Base-by-base conservation (phyloP, 2,113 vertebrate genomes). In the Nesoenas mayeri region DNA sequence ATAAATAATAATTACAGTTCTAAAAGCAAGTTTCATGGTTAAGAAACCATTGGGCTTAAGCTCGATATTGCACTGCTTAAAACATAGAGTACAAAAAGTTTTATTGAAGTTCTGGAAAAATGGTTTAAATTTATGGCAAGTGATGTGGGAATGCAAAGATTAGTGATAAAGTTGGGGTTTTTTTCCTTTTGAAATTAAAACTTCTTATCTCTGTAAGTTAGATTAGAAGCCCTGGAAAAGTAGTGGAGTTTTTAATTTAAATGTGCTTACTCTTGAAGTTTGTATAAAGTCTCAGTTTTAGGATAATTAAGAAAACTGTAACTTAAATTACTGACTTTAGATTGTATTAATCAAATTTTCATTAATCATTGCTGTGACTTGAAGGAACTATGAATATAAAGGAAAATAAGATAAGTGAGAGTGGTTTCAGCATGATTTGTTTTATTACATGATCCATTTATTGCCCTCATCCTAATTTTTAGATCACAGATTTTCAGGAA, bases 401-500 rank as follows among this genome's bases (percentile, higher is more conserved):
- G 47, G 34, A 91, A 93, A 92, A 62, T 38, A 84, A 70, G 42
- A 84, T 64, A 54, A 86, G 73, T 79, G 44, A 81, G 64, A 62
- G 11, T 74, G 32, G 32, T 85, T 95, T 91, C 18, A 24, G 14
- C 81, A 80, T 84, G 69, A 60, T 77, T 89, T 0, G 4, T 62
- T 95, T 95, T 75, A 64, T 81, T 85, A 36, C 15, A 6, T 54
- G 54, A 72, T 73, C n/a, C 31, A 48, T 79, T 95, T 70, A 48
- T 71, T 82, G 79, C 73, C 80, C 38, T 95, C 54, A 57, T 95
- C 60, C 88, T 95, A 25, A 81, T 73, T 89, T 94, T 95, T 93
- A 98, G 98, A 97, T 96, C 91, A 89, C 94, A 96, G 60, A 88
- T 97, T 94, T 90, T 94, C 93, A 51, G 93, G 57, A 85, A 96